Conservation (phyloP, 2,888 invertebrate genomes). For the Chloroclystis v-ata region DNA sequence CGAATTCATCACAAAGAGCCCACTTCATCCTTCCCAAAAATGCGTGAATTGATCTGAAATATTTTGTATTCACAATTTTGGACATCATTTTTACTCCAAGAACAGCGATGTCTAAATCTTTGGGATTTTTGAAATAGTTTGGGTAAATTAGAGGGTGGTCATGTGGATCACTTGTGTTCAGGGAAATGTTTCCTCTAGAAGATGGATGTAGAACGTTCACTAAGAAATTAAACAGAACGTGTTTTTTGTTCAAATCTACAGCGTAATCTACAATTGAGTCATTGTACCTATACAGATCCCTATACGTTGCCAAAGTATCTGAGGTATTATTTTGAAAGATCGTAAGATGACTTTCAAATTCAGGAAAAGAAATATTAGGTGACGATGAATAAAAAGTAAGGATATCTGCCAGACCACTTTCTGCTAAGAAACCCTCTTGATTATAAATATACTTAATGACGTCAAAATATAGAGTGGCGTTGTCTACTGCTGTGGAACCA, state of each 20-base stretch:
- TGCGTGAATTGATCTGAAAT: conserved; percentile 44
- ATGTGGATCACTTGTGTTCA: conserved; percentile 76
- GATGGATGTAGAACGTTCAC: conserved; percentile 66
- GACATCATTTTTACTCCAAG: conserved; percentile 46
- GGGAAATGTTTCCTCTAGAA: conserved; percentile 73
- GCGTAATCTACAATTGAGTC: conserved; percentile 33
- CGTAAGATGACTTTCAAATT: conserved; percentile 45
- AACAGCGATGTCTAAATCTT: conserved; percentile 63
- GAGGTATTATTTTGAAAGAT: conserved; percentile 46
- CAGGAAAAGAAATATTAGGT: conserved; percentile 42
- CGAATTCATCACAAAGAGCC: conserved; percentile 40
- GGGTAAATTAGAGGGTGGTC: conserved; percentile 75
- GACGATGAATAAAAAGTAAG: conserved; percentile 40
- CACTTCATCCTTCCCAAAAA: conserved; percentile 41
- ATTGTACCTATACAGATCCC: conserved; percentile 36
- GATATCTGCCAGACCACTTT: conserved; percentile 75
- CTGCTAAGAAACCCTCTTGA: conserved; percentile 68
- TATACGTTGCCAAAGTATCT: no score
- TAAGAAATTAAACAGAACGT: conserved; percentile 46
- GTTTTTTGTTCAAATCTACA: conserved; percentile 38
- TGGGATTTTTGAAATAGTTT: conserved; percentile 78
- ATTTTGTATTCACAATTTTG: conserved; percentile 40
- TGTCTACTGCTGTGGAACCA: conserved; percentile 37
- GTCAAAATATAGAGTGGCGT: conserved; percentile 42
- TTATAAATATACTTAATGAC: conserved; percentile 67